Percentiles rank a stretch among this genome's conserved stretches.
Evolutionary conservation across 2,888 invertebrate genomes (phyloP).

Genomic region (Mesoligia furuncula): DNA sequence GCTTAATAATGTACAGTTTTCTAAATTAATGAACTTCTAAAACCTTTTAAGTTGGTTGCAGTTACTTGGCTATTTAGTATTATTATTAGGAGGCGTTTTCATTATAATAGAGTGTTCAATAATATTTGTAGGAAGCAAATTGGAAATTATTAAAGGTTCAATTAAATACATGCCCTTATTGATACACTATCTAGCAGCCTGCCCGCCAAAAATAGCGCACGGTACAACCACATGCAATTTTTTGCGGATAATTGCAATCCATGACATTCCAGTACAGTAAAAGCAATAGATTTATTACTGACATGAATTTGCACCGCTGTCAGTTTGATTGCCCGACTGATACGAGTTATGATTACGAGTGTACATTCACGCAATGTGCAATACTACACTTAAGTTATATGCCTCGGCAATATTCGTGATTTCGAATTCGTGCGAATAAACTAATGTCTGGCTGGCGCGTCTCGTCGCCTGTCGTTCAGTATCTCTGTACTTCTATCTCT

Average conservation of each 20-base stretch:
- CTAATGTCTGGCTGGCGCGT: conserved; percentile 1
- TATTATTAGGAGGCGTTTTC: not conserved
- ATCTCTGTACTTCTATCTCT: not conserved
- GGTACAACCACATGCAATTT: not conserved
- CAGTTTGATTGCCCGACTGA: not conserved
- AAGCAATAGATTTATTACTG: not conserved
- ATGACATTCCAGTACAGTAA: conserved; percentile 7
- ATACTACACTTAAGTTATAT: not conserved
- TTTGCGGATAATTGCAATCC: not conserved
- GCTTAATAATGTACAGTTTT: not conserved
- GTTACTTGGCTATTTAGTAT: not conserved
- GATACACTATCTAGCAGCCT: not conserved
- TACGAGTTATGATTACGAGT: not conserved
- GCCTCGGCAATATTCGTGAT: not conserved
- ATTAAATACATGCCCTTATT: not conserved
- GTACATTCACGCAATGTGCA: not conserved
- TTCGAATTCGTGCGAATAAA: not conserved
- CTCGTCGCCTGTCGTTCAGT: not conserved
- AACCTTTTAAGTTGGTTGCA: not conserved
- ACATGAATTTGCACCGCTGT: not conserved
- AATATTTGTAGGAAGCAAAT: not conserved
- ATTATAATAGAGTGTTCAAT: not conserved
- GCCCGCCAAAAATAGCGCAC: not conserved
- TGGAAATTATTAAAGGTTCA: not conserved
- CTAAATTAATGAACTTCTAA: not conserved